phyloP scores from a whole-genome alignment of 2,797 vertebrate genomes.

The Cynodonichthys magdalenae region DNA sequence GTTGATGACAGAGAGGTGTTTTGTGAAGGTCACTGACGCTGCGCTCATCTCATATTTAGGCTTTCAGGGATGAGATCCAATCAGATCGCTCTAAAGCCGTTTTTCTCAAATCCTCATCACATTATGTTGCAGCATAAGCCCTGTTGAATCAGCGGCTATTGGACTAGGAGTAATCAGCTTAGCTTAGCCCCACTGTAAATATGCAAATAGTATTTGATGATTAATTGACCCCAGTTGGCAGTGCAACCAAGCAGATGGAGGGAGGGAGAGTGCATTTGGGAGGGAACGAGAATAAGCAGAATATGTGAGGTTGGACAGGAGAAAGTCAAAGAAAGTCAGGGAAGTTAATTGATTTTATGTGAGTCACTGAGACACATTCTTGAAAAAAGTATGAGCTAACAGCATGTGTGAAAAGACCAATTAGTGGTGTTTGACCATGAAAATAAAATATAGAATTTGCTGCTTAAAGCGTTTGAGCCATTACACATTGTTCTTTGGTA shows the following conservation, averaged over 20 bases:
- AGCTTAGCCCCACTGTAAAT: slow-evolving; percentile 76
- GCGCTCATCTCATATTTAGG: slow-evolving; percentile 52
- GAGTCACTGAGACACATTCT: not conserved
- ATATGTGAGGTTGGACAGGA: slow-evolving; percentile 7
- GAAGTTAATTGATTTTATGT: slow-evolving; percentile 24
- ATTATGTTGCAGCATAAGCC: slow-evolving; percentile 70
- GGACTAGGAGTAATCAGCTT: slow-evolving; percentile 73
- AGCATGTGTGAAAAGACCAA: not conserved
- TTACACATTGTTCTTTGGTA: not conserved
- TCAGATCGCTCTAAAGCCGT: slow-evolving; percentile 62
- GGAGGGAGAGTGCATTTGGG: not conserved
- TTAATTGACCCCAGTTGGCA: slow-evolving; percentile 78
- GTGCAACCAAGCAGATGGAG: slow-evolving; percentile 50
- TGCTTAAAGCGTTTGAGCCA: not conserved
- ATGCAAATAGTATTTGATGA: slow-evolving; percentile 80
- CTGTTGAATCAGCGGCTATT: slow-evolving; percentile 70
- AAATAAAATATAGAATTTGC: not conserved
- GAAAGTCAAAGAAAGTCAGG: slow-evolving; percentile 24
- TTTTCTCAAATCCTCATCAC: slow-evolving; percentile 72
- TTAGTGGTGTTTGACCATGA: not conserved
- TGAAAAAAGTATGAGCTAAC: not conserved
- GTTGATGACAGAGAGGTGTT: slow-evolving; percentile 28
- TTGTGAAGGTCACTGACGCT: slow-evolving; percentile 58
- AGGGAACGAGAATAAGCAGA: slow-evolving; percentile 24
- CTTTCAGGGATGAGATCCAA: slow-evolving; percentile 64